Conservation (phyloP, 2,797 vertebrate genomes). For the Centroberyx gerrardi region DNA sequence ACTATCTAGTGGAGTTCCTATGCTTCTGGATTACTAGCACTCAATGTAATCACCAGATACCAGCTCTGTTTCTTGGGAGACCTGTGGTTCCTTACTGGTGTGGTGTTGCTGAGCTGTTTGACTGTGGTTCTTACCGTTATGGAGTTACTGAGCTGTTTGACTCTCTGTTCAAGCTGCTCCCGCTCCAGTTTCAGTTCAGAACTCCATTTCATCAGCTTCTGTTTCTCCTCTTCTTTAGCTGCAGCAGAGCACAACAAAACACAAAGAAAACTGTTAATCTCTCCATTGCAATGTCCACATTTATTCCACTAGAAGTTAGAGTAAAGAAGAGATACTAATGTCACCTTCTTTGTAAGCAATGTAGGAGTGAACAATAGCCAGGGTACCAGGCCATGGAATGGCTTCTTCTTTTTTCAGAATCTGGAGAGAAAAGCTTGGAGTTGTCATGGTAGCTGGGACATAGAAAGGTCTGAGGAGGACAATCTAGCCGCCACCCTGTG, state of each 20-base stretch:
- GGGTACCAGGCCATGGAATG: conserved; percentile 98
- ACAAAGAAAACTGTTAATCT: not conserved
- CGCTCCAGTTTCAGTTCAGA: conserved; percentile 97
- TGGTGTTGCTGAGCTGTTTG: not conserved
- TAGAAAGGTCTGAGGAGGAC: conserved; percentile 23
- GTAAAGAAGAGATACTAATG: rapidly evolving
- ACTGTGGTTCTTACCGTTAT: conserved; percentile 89
- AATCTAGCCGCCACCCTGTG: conserved; percentile 51
- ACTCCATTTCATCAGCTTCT: conserved; percentile 98
- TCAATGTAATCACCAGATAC: too few species aligned
- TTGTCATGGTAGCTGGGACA: conserved; percentile 65
- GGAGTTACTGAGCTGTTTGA: conserved; percentile 97
- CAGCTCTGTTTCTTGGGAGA: not conserved
- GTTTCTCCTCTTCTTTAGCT: conserved; percentile 99
- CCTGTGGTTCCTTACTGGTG: not conserved
- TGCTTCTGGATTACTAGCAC: not conserved
- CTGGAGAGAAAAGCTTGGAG: conserved; percentile 81
- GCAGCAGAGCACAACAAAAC: conserved; percentile 35
- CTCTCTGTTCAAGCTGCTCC: conserved; percentile 97
- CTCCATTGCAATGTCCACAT: rapidly evolving
- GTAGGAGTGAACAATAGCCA: conserved; percentile 99
- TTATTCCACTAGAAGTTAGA: rapidly evolving
- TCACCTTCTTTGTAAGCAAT: conserved; percentile 99
- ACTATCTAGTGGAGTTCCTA: not conserved
- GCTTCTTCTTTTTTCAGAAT: conserved; percentile 99